These are phyloP conservation scores for Recurvirostra avosetta DNA, from an alignment of 2,113 vertebrate genomes.

Conservation along the genomic window DNA sequence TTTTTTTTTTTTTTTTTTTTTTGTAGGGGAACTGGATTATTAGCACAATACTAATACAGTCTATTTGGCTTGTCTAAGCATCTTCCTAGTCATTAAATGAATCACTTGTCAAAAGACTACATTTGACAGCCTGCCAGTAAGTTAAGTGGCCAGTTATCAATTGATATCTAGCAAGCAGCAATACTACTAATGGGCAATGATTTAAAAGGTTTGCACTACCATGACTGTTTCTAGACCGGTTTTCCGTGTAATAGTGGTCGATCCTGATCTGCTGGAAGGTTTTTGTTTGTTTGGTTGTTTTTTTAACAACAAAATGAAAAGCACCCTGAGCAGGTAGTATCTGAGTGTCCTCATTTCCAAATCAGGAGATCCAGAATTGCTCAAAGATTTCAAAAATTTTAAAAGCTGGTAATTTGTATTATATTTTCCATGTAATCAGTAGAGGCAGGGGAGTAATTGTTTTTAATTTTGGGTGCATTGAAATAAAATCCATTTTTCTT, in stretches of 20 bases:
- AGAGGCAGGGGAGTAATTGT: rapidly evolving
- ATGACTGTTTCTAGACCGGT: neutral
- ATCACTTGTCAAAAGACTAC: neutral
- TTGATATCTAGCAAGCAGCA: neutral
- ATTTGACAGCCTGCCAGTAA: neutral
- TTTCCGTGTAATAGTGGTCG: neutral
- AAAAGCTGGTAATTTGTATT: neutral
- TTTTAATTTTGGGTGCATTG: neutral
- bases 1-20: neutral
- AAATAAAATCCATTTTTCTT: neutral
- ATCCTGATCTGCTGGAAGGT: neutral
- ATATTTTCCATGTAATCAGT: neutral
- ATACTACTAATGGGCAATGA: neutral
- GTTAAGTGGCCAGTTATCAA: neutral
- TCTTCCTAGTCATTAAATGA: neutral
- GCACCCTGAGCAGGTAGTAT: neutral
- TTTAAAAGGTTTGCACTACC: neutral
- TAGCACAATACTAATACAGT: neutral
- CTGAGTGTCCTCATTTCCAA: neutral
- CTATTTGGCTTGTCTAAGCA: neutral
- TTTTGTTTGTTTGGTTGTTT: neutral
- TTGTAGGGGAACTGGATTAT: neutral
- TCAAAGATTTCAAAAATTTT: neutral
- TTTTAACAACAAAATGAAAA: neutral
- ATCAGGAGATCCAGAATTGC: neutral